These are phyloP conservation scores for Aleiodes sp. DNA, from an alignment of 1,140 invertebrate species.

Conservation along the genomic window DNA sequence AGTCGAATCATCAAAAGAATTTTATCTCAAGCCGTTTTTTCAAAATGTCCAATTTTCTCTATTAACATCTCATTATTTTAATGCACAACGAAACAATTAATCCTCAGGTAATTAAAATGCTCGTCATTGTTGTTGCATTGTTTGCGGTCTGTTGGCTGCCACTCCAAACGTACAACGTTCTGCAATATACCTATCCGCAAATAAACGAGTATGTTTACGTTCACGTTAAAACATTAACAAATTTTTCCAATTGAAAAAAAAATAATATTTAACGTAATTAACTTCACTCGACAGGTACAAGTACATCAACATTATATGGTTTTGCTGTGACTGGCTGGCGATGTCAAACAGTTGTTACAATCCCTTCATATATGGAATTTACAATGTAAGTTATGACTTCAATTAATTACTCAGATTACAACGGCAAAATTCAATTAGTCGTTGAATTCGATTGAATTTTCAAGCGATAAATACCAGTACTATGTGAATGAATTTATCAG, in stretches of 20 bases:
- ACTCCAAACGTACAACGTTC: conserved; percentile 79
- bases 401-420: neutral
- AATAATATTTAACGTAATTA: conserved; percentile 3
- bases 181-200: conserved; percentile 74
- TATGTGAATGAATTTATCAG: no score
- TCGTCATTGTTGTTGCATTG: conserved; percentile 81
- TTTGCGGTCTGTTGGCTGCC: conserved; percentile 86
- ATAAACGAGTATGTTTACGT: conserved; percentile 75
- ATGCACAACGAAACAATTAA: conserved; percentile 28
- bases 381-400: conserved; percentile 78
- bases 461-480: no score
- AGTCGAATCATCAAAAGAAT: no score
- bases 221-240: conserved; percentile 18
- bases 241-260: neutral
- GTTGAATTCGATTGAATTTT: neutral
- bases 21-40: no score
- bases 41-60: no score
- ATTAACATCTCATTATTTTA: neutral
- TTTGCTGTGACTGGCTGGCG: conserved; percentile 85
- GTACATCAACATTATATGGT: conserved; percentile 82
- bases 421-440: neutral
- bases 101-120: conserved; percentile 85
- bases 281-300: conserved; percentile 66
- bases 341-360: conserved; percentile 90
- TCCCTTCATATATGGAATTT: conserved; percentile 87